Evolutionary conservation across 2,113 vertebrate genomes (phyloP).

Genomic region (Electrona antarctica): DNA sequence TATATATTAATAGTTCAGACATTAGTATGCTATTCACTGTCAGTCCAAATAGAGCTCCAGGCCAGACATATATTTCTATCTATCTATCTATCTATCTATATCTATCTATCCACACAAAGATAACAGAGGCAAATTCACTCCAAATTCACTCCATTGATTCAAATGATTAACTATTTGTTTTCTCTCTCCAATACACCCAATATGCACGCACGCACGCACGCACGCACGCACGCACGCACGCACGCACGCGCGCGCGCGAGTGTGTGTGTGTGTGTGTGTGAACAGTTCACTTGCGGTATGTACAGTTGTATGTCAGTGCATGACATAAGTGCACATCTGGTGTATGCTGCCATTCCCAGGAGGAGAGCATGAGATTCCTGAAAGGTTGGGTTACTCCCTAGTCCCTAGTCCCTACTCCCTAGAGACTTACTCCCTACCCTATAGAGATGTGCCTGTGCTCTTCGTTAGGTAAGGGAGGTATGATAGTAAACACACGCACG

Average conservation of each 20-base stretch:
- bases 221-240: constrained; percentile 3
- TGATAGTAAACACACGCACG: constrained; percentile 19
- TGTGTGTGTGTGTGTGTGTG: constrained; percentile 5
- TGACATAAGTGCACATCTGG: background rate
- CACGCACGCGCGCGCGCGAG: background rate
- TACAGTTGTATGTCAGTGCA: constrained; percentile 1
- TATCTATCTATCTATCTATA: background rate
- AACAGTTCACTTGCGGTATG: background rate
- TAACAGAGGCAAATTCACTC: no score
- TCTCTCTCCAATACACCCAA: background rate
- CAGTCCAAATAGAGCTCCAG: background rate
- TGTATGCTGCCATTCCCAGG: constrained; percentile 28
- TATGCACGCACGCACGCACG: background rate
- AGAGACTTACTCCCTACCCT: constrained; percentile 21
- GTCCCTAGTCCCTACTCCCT: constrained; percentile 9
- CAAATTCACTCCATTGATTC: no score
- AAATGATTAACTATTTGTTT: no score
- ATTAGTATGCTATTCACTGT: constrained; percentile 21
- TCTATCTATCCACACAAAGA: no score
- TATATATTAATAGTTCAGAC: constrained; percentile 20
- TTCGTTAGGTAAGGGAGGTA: constrained; percentile 39
- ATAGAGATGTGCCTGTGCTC: constrained; percentile 45
- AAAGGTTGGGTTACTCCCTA: constrained; percentile 56
- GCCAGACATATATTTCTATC: background rate
- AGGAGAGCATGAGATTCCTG: constrained; percentile 50